Evolutionary conservation across 2,113 vertebrate species (phyloP), one percentile per base, ranked within the genome.

Genomic region (Peromyscus maniculatus): DNA sequence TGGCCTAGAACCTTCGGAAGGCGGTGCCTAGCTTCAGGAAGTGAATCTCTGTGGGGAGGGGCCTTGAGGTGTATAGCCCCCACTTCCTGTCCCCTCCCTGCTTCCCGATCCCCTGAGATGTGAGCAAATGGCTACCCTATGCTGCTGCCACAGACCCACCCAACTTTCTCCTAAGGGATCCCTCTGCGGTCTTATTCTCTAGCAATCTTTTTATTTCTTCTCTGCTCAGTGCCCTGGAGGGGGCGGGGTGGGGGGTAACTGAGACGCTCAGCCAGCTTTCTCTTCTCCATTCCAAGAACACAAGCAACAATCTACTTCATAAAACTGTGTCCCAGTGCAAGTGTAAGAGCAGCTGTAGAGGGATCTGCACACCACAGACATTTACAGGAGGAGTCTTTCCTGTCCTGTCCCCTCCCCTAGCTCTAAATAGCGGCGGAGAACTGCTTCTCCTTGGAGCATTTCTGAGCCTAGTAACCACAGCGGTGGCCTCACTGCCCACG

Each of bases 211-310:
- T 39, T 7, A 28, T 26, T 28, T 80, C 22, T 75, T 69, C 49
- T 64, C 43, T 62, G 78, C 71, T 72, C 43, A 24, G 62, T 2
- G 0, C 64, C 43, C 31, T 5, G 69, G 36, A 0, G 0, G 52
- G 36, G 33, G 36, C 9, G 3, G 33, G 19, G 52, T 9, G 28
- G 10, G 5, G 5, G 52, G 10, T 10, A 12, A 28, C 67, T 52
- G 24, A 67, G 83, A 78, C 91, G 74, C 74, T 87, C 75, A 16
- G 46, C 43, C 67, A 75, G 59, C 39, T 95, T 92, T 89, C 79
- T 95, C 74, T 33, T 87, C 64, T 72, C 84, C 8, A 1, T n/a
- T 84, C 64, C 28, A 96, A 49, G 71, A 89, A 66, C 39, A 49
- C 91, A 62, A 87, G 55, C 69, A 87, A 67, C 36, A 82, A n/a